These are phyloP conservation scores for Lytechinus variegatus DNA, from an alignment of 35 echinoderm and acorn worm species.

Conservation along the genomic window DNA sequence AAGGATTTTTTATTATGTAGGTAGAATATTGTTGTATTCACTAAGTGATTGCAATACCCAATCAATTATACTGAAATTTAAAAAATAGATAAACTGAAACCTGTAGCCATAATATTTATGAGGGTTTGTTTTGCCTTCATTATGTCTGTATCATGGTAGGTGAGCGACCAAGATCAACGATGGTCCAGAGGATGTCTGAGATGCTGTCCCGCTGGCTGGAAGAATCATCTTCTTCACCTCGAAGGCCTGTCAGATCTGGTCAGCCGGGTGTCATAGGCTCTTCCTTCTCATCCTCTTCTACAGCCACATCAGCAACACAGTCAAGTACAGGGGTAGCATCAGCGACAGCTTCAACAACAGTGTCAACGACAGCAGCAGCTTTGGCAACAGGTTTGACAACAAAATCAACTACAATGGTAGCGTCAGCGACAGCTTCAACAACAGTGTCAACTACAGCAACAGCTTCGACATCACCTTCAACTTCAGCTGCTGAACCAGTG, in stretches of 20 bases:
- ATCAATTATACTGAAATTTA: too few species aligned
- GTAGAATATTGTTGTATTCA: too few species aligned
- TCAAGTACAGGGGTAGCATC: not conserved
- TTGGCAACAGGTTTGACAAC: not conserved
- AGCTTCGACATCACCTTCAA: not conserved
- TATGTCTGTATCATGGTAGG: not conserved
- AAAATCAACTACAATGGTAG: not conserved
- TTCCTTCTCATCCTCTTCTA: constrained; percentile 17
- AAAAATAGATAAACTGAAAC: too few species aligned
- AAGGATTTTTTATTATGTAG: too few species aligned
- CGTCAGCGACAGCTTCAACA: constrained; percentile 6
- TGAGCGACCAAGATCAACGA: constrained; percentile 73
- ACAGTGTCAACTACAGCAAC: not conserved
- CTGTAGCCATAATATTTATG: too few species aligned
- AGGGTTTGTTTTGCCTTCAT: too few species aligned
- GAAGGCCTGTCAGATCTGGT: constrained; percentile 29
- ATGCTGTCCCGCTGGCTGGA: constrained; percentile 97
- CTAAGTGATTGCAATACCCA: too few species aligned
- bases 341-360: too few species aligned
- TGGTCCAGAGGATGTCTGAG: constrained; percentile 92
- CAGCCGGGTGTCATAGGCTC: not conserved
- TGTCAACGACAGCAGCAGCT: not conserved
- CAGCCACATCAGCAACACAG: not conserved
- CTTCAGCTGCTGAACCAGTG: not conserved
- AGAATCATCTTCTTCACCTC: constrained; percentile 70